Evolutionary conservation across 2,113 vertebrate species (phyloP), one percentile per base, ranked within the genome.

Genomic region (Paradisaea rubra): DNA sequence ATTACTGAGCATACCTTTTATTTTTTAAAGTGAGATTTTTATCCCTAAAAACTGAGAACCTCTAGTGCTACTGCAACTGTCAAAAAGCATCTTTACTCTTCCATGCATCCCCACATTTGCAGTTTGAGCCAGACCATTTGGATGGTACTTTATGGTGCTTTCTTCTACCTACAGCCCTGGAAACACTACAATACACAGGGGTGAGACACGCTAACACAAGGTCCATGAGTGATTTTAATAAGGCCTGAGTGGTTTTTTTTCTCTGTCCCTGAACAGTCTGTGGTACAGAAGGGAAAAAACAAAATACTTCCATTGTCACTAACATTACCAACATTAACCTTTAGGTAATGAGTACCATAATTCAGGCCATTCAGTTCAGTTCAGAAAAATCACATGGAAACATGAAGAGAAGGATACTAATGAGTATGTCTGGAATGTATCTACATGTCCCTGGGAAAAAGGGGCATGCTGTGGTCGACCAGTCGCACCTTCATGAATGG

Each of bases 291-390:
- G 27, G 24, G 25, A 68, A 72, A 91, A 92, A 95, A 35, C 0
- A 42, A 69, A 85, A 79, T 71, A 74, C 27, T 81, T 84, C 56
- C 17, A 66, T 73, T 42, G 54, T 30, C 49, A 63, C 39, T 39
- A 39, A 39, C 57, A 53, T 33, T 42, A 79, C 28, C 56, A 81
- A 83, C 76, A 65, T 81, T 95, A 95, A 91, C 87, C 92, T 95
- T 96, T 92, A 83, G 83, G 60, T 94, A 94, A 96, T 37, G 68
- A 89, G 57, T 57, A 69, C 35, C 54, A 41, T 88, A 93, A 94
- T 78, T 93, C 53, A 83, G 56, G 68, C 70, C 15, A 27, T n/a
- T 71, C 74, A 68, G 83, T 65, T 95, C 63, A 77, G 61, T 81
- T 88, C 70, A 45, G 60, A 88, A 81, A 89, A 94, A 93, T 53